Evolutionary conservation across 2,113 vertebrate genomes (phyloP).

Genomic region (Toxotes jaculatrix): DNA sequence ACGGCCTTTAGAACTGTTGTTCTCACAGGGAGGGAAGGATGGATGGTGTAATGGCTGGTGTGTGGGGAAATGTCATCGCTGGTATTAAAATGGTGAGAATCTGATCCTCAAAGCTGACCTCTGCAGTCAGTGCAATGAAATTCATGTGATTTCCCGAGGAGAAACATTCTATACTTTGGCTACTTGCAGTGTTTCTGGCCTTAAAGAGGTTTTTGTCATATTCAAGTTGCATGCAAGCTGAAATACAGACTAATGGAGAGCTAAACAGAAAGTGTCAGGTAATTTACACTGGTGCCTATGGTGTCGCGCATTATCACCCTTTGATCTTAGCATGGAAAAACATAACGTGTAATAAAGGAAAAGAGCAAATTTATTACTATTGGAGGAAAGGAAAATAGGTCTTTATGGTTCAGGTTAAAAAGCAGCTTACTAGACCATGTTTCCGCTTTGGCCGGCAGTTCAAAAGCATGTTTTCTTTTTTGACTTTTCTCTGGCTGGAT

Average conservation of each 20-base stretch:
- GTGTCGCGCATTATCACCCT: conserved; percentile 71
- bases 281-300: conserved; percentile 60
- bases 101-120: conserved; percentile 55
- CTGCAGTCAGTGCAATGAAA: conserved; percentile 34
- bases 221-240: conserved; percentile 26
- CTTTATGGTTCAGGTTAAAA: conserved; percentile 82
- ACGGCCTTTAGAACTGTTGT: conserved; percentile 64
- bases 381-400: conserved; percentile 79
- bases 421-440: conserved; percentile 81
- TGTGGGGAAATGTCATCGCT: conserved; percentile 35
- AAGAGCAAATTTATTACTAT: conserved; percentile 78
- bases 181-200: conserved; percentile 20
- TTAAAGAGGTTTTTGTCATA: conserved; percentile 51
- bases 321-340: conserved; percentile 78
- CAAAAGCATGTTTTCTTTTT: conserved; percentile 80
- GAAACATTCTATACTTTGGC: conserved; percentile 18
- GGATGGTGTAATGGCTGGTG: conserved; percentile 11
- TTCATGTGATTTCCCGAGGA: conserved; percentile 39
- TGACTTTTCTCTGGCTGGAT: conserved; percentile 69
- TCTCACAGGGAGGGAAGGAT: conserved; percentile 39
- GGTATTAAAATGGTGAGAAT: conserved; percentile 52
- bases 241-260: conserved; percentile 39
- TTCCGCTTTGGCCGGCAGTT: conserved; percentile 82
- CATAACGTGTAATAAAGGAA: conserved; percentile 73
- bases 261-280: conserved; percentile 59